Evolutionary conservation across 2,797 vertebrate genomes (phyloP).

Genomic region (Girardinus metallicus): DNA sequence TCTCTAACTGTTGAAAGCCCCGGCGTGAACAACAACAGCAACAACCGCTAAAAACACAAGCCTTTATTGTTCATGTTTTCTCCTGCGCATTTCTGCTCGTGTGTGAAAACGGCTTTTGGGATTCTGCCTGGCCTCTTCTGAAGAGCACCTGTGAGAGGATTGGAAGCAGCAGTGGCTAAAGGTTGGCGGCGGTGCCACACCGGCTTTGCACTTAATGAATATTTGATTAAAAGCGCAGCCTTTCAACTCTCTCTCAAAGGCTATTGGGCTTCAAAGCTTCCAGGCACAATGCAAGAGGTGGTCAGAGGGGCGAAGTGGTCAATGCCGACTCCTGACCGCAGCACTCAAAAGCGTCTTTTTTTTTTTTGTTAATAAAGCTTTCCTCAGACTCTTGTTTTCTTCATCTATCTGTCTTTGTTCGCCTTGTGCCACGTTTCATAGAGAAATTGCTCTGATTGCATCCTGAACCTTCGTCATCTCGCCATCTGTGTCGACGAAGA

Average conservation of each 20-base stretch:
- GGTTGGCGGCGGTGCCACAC: slow-evolving; percentile 51
- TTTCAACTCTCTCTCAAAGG: slow-evolving; percentile 77
- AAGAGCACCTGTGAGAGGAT: slow-evolving; percentile 25
- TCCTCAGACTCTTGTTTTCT: slow-evolving; percentile 18
- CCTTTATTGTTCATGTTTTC: neutral
- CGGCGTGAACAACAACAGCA: neutral
- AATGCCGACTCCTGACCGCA: slow-evolving; percentile 30
- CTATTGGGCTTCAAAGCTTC: slow-evolving; percentile 75
- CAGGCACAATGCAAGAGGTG: slow-evolving; percentile 49
- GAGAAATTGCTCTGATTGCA: slow-evolving; percentile 29
- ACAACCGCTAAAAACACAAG: neutral
- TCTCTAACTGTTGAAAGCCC: neutral
- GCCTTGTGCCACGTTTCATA: slow-evolving; percentile 53
- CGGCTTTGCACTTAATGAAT: slow-evolving; percentile 70
- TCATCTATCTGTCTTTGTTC: slow-evolving; percentile 50
- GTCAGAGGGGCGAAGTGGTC: slow-evolving; percentile 34
- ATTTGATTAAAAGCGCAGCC: slow-evolving; percentile 73
- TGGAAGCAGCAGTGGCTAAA: slow-evolving; percentile 47
- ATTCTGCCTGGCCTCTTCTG: slow-evolving; percentile 6
- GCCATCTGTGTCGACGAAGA: slow-evolving; percentile 19
- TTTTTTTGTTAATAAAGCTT: neutral
- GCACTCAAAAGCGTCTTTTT: slow-evolving; percentile 11
- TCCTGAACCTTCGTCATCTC: slow-evolving; percentile 26
- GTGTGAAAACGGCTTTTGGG: neutral
- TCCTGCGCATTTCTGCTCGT: neutral